Evolutionary conservation across 1,140 invertebrate species (phyloP).

Genomic region (Drosophila melanogaster): DNA sequence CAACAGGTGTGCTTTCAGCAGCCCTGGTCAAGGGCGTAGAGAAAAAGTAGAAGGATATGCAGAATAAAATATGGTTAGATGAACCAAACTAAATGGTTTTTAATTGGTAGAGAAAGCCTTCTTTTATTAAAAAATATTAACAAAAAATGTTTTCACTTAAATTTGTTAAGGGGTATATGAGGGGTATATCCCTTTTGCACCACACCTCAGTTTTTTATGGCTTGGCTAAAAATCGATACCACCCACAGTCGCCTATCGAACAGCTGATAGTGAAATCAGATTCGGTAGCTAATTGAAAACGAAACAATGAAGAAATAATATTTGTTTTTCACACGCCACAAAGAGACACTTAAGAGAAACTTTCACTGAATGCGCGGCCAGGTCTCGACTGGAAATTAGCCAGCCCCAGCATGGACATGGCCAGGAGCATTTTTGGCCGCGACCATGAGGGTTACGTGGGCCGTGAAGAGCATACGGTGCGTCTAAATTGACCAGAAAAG

Average conservation of each 20-base stretch:
- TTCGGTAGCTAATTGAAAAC: slow-evolving; percentile 31
- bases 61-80: neutral
- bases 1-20: slow-evolving; percentile 29
- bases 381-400: slow-evolving; percentile 5
- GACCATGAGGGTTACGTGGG: slow-evolving; percentile 95
- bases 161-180: neutral
- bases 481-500: slow-evolving; percentile 37
- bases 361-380: slow-evolving; percentile 36
- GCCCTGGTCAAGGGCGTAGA: slow-evolving; percentile 15
- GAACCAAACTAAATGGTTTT: neutral
- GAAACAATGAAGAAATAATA: slow-evolving; percentile 42
- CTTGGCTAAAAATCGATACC: slow-evolving; percentile 29
- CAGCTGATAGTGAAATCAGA: slow-evolving; percentile 43
- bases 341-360: slow-evolving; percentile 5
- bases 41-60: neutral
- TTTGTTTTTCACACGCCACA: slow-evolving; percentile 14
- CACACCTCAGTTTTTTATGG: neutral
- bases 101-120: neutral
- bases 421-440: slow-evolving; percentile 93
- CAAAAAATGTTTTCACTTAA: neutral
- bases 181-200: neutral
- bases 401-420: slow-evolving; percentile 89
- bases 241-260: slow-evolving; percentile 33
- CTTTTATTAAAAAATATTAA: too few species aligned
- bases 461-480: slow-evolving; percentile 92